Percentiles rank a stretch among this genome's conserved stretches.
Evolutionary conservation across 2,797 vertebrate species (phyloP).

Genomic region (Sylvia borin): DNA sequence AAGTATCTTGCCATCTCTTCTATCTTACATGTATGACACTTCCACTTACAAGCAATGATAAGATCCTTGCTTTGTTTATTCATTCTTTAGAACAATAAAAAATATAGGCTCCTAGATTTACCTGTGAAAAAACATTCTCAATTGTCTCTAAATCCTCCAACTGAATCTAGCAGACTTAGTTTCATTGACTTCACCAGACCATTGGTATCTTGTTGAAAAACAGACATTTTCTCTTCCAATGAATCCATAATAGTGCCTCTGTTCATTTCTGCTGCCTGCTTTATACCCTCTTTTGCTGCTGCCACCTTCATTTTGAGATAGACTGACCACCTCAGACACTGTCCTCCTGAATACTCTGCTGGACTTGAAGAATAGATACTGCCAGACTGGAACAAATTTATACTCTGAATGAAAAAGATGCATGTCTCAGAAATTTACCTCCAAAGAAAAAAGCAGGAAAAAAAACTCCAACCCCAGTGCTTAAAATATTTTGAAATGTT

Average conservation of each 20-base stretch:
- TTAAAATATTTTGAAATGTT: neutral
- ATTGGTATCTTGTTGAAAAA: neutral
- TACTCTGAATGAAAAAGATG: neutral
- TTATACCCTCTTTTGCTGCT: neutral
- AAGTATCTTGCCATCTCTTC: neutral
- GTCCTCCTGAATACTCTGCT: neutral
- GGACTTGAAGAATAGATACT: neutral
- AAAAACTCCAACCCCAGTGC: neutral
- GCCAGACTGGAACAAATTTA: neutral
- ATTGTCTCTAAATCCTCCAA: neutral
- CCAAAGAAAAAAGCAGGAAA: neutral
- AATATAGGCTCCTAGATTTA: neutral
- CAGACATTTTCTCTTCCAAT: neutral
- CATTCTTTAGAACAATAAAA: neutral
- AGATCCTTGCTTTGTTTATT: neutral
- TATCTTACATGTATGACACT: neutral
- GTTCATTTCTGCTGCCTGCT: neutral
- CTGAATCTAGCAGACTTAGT: neutral
- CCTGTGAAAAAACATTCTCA: neutral
- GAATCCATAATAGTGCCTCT: neutral
- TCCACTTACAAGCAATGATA: neutral
- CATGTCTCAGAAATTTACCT: neutral
- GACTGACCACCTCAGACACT: neutral
- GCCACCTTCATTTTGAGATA: neutral
- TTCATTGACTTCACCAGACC: neutral